Evolutionary conservation across 2,113 vertebrate genomes (phyloP), one percentile per base, ranked within the genome.

Genomic region (Mus spicilegus): DNA sequence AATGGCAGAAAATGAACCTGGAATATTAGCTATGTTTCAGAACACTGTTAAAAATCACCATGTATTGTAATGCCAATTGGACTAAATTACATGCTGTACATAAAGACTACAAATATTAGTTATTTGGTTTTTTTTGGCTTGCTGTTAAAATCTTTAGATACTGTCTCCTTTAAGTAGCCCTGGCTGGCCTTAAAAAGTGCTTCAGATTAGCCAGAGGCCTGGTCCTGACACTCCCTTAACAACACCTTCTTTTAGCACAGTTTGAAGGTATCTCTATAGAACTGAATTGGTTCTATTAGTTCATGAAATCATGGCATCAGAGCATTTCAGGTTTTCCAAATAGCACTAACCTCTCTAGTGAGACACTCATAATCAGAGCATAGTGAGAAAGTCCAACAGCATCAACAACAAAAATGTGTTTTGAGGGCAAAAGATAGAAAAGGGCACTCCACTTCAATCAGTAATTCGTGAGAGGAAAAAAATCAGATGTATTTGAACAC

Each of bases 201-300:
- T 49, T 72, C 22, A 13, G 13, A 56, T 56, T 19, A 56, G 30
- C 67, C 54, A 30, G 14, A 24, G 67, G 33, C 49, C 69, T 73
- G 49, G 69, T n/a, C 49, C 51, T 58, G 4, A 42, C 28, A 33
- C 24, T 73, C 36, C 85, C 84, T 22, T 70, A 84, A 22, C n/a
- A 92, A 30, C 86, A 58, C 2, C 26, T 56, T 82, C 65, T 77
- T 91, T 85, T 14, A 46, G 22, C 58, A 81, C 73, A 54, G 30
- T 89, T 95, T 91, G 69, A 94, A 93, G 39, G 56, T 87, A 58
- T 90, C 36, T 76, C 30, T 80, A n/a, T 14, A 91, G 33, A 95
- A 76, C 63, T 16, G 24, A 80, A 95, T 1, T 91, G 33, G 7
- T 39, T 65, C 78, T 26, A 82, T 10, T 42, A 65, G 56, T 87